Base-by-base conservation (phyloP, 2,113 vertebrate genomes). In the Coptodon rendalli region DNA sequence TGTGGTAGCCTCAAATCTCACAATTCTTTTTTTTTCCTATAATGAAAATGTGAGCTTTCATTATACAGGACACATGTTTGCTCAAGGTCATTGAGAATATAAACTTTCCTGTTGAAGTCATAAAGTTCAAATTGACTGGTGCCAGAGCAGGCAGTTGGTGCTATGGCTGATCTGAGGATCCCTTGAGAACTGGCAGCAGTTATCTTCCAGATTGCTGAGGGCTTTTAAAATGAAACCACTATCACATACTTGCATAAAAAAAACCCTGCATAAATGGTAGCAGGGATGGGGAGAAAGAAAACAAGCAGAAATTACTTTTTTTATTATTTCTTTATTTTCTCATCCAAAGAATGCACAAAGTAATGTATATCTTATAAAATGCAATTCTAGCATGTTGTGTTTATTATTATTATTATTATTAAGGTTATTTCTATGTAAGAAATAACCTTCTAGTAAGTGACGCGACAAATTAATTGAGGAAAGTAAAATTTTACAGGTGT, bases 61-160 rank as follows among this genome's bases (percentile, higher is more conserved):
- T 92, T 91, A 54, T 31, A 34, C 17, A 13, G 59, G 36, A 27
- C 2, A 68, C 6, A 7, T 63, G 82, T 85, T 85, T 16, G 52
- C 63, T 89, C 84, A 83, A 88, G 88, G 91, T 90, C 88, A 80
- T 9, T 34, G 31, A 27, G 53, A 84, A 81, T 71, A 83, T 38
- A 27, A 89, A 90, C 68, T 78, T 80, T 57, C 17, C 63, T 88
- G 93, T 93, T 94, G 87, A 91, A 93, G 90, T 82, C 36, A 3
- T 40, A 0, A 50, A 78, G 81, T 88, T 90, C 56, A 88, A 82
- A 92, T 89, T 84, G 82, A 85, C 52, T 81, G 52, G 56, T 52
- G 82, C 78, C 3, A 14, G 59, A 81, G 84, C 80, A 29, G 57
- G 22, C 82, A 82, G 81, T 2, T 78, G 84, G 45, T 54, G 79